Percentiles rank a stretch among this genome's conserved stretches.
Evolutionary conservation across 2,797 vertebrate genomes (phyloP).

Genomic region (Halcyon leucocephala): DNA sequence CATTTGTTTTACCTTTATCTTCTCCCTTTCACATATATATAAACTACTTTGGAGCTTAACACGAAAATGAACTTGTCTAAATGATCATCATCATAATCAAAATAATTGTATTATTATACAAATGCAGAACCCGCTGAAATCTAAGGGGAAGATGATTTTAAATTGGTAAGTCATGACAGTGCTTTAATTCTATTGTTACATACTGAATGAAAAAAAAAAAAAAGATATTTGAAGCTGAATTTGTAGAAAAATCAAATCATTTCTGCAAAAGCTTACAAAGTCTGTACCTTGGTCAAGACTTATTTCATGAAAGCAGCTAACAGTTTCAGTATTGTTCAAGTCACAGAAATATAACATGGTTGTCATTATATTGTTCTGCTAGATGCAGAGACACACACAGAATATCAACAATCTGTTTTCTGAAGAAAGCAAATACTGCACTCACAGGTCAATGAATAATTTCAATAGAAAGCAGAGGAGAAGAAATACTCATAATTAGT

Average conservation of each 20-base stretch:
- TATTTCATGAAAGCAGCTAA: background rate
- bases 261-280: background rate
- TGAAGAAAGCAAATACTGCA: background rate
- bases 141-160: background rate
- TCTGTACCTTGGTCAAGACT: background rate
- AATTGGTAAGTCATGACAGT: background rate
- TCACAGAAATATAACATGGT: background rate
- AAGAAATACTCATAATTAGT: background rate
- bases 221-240: background rate
- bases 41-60: background rate
- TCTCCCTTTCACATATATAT: background rate
- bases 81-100: fast-evolving
- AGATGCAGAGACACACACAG: background rate
- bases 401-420: background rate
- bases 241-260: background rate
- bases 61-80: background rate
- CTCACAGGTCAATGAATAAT: background rate
- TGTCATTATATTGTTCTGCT: background rate
- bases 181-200: background rate
- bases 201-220: background rate
- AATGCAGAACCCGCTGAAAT: background rate
- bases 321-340: background rate
- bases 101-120: background rate
- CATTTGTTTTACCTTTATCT: background rate
- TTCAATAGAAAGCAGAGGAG: background rate